Conservation (phyloP, 2,113 vertebrate species). For the Dendrocopos noguchii region DNA sequence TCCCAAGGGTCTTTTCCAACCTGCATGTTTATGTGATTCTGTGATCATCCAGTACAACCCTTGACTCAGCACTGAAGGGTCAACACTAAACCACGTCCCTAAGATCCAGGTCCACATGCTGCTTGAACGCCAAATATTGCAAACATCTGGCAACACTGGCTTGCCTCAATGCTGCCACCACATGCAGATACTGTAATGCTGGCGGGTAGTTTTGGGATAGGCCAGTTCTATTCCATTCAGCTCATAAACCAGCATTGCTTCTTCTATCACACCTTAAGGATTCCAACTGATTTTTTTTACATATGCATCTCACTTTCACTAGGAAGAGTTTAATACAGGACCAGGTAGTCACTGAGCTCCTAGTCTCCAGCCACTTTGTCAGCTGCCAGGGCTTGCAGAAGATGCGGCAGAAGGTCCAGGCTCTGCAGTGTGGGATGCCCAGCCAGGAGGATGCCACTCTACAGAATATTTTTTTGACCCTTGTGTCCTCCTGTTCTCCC, state of each 20-base stretch:
- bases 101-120: too few species aligned
- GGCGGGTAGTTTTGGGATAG: not conserved
- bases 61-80: too few species aligned
- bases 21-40: too few species aligned
- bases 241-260: accelerated
- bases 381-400: not conserved
- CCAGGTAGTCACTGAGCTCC: not conserved
- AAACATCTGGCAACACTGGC: not conserved
- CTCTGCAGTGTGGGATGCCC: not conserved
- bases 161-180: accelerated
- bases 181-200: not conserved
- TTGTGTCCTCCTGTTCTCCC: not conserved
- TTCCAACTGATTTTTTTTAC: not conserved
- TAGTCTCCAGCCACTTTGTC: not conserved
- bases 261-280: not conserved
- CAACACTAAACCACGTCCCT: too few species aligned
- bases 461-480: not conserved
- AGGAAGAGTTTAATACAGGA: not conserved
- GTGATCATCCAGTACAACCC: too few species aligned
- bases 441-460: accelerated
- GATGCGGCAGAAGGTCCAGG: not conserved
- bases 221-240: not conserved
- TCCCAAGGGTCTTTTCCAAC: not conserved
- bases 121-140: not conserved
- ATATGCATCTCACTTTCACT: not conserved